Conservation (phyloP, 2,113 vertebrate species). For the Naja naja region DNA sequence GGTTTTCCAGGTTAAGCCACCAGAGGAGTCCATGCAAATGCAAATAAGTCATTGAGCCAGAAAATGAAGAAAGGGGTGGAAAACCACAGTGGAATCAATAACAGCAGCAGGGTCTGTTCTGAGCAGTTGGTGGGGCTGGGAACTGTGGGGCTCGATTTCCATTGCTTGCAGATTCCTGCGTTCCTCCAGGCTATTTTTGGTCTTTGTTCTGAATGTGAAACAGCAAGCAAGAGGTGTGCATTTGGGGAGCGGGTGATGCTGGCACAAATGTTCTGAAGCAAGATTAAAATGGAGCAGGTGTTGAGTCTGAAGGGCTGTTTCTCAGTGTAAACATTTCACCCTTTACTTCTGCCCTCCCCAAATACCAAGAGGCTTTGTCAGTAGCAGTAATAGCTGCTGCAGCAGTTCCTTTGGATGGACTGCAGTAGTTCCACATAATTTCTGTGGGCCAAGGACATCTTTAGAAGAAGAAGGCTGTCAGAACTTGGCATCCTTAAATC, state of each 20-base stretch:
- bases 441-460: not conserved
- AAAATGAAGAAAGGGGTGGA: not conserved
- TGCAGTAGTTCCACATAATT: not conserved
- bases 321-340: not conserved
- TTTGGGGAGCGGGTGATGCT: not conserved
- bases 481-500: not conserved
- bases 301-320: not conserved
- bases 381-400: not conserved
- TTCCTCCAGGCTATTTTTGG: slow-evolving; percentile 3
- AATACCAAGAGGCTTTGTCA: not conserved
- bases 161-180: not conserved
- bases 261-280: not conserved
- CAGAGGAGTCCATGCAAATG: not conserved
- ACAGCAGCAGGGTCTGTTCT: not conserved
- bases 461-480: not conserved
- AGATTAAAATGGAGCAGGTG: not conserved
- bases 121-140: not conserved
- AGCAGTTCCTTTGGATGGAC: not conserved
- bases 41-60: not conserved
- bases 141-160: not conserved
- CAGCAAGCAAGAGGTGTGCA: not conserved
- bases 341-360: not conserved
- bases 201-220: not conserved
- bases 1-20: not conserved
- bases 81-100: not conserved